Conservation (phyloP, 2,888 invertebrate genomes). For the Microctonus brassicae region DNA sequence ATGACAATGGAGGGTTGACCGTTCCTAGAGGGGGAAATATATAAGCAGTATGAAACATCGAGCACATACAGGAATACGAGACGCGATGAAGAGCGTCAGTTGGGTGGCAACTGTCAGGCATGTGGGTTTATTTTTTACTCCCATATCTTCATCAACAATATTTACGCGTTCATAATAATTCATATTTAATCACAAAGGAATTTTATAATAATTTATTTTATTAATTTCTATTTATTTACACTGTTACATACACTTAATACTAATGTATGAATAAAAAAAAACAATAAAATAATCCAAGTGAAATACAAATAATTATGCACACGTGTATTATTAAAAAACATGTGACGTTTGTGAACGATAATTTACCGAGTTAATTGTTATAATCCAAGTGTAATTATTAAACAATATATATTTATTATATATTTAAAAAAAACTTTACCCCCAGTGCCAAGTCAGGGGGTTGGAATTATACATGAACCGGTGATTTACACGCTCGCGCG, state of each 20-base stretch:
- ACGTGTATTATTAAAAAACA: neutral
- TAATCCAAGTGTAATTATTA: conserved; percentile 26
- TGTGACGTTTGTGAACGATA: conserved; percentile 17
- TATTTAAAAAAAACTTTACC: conserved; percentile 6
- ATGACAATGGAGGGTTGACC: conserved; percentile 20
- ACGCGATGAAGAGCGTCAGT: conserved; percentile 55
- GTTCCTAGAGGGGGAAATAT: conserved; percentile 10
- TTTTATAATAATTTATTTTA: too few relatives aligned
- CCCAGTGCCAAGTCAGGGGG: conserved; percentile 31
- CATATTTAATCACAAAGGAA: neutral
- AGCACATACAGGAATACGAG: conserved; percentile 30
- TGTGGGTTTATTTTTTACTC: conserved; percentile 41
- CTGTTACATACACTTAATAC: neutral
- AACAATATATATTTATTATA: neutral
- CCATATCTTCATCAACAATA: conserved; percentile 22
- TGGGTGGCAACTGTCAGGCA: conserved; percentile 66
- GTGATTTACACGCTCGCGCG: conserved; percentile 54
- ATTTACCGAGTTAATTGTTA: conserved; percentile 13
- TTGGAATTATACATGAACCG: conserved; percentile 54
- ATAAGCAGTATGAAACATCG: conserved; percentile 33
- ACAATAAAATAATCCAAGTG: too few relatives aligned
- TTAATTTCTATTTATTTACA: neutral
- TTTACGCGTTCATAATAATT: conserved; percentile 32
- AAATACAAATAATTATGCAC: too few relatives aligned
- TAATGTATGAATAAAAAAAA: too few relatives aligned